Conservation (phyloP, 2,797 vertebrate species). For the Enteromius viviparus region DNA sequence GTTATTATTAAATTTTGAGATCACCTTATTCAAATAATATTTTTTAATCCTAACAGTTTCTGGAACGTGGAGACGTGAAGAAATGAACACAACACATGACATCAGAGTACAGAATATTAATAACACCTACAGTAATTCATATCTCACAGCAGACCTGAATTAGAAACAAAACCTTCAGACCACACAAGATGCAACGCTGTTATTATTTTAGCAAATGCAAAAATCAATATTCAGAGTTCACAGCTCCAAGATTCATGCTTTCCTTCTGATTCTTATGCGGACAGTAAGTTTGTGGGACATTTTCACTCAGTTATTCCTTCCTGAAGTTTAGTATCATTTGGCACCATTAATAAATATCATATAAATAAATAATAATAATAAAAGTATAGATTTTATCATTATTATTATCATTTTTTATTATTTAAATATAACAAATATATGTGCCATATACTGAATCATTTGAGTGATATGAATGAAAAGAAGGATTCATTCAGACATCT, state of each 20-base stretch:
- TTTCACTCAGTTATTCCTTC: no score
- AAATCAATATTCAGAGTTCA: not conserved
- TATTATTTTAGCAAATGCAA: not conserved
- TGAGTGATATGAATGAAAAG: no score
- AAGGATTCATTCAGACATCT: no score
- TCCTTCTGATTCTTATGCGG: no score
- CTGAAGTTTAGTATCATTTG: no score
- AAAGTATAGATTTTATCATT: no score
- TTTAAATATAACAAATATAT: no score
- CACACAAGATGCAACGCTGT: not conserved
- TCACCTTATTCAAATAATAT: not conserved
- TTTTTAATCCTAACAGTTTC: not conserved
- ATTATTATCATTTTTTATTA: no score
- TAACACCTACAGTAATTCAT: conserved; percentile 19
- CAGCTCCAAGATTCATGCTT: not conserved
- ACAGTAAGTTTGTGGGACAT: not conserved
- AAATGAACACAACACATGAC: not conserved
- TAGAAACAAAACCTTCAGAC: not conserved
- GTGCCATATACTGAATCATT: no score
- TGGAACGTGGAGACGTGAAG: not conserved
- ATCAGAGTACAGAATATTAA: not conserved
- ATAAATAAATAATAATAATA: no score
- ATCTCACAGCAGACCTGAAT: conserved; percentile 19
- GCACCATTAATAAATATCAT: no score
- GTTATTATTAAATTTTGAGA: not conserved